These are phyloP conservation scores for Catocala fraxini DNA, from an alignment of 2,888 invertebrate genomes.

Conservation along the genomic window DNA sequence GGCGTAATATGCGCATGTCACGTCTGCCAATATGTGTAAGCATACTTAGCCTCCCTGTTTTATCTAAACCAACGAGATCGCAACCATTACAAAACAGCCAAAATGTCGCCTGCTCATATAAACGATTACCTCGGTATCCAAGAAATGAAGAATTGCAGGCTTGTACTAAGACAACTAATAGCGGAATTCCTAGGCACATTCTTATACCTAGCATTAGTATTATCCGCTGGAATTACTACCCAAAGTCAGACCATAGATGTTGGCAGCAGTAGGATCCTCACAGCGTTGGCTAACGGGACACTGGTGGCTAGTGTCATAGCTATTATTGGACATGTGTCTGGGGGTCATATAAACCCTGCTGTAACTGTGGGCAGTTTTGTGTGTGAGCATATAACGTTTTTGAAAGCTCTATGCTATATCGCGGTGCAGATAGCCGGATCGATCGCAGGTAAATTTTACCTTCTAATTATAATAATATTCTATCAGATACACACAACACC, in stretches of 20 bases:
- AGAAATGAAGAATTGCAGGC: constrained; percentile 43
- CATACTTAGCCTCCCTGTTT: neutral
- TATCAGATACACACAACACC: too few relatives aligned
- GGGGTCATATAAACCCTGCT: constrained; percentile 60
- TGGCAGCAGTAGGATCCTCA: constrained; percentile 15
- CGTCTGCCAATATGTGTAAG: too few relatives aligned
- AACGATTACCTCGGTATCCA: constrained; percentile 37
- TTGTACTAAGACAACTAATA: constrained; percentile 46
- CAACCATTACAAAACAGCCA: constrained; percentile 6
- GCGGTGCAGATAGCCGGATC: constrained; percentile 49
- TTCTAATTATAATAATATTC: too few relatives aligned
- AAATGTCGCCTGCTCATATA: constrained; percentile 23
- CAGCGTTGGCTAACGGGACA: constrained; percentile 49
- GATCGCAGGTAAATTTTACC: constrained; percentile 45
- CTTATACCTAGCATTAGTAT: constrained; percentile 44
- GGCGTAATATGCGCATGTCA: too few relatives aligned
- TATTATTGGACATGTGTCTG: constrained; percentile 55
- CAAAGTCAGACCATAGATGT: constrained; percentile 7
- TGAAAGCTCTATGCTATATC: constrained; percentile 56
- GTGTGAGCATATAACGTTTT: constrained; percentile 50
- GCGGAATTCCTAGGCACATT: constrained; percentile 56
- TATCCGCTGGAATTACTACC: constrained; percentile 28
- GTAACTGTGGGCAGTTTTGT: constrained; percentile 52
- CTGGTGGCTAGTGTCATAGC: constrained; percentile 48
- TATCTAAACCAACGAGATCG: constrained; percentile 16